Evolutionary conservation across 92 coral and sea anemone genomes (phyloP).

Genomic region (Zoanthus gigantus): DNA sequence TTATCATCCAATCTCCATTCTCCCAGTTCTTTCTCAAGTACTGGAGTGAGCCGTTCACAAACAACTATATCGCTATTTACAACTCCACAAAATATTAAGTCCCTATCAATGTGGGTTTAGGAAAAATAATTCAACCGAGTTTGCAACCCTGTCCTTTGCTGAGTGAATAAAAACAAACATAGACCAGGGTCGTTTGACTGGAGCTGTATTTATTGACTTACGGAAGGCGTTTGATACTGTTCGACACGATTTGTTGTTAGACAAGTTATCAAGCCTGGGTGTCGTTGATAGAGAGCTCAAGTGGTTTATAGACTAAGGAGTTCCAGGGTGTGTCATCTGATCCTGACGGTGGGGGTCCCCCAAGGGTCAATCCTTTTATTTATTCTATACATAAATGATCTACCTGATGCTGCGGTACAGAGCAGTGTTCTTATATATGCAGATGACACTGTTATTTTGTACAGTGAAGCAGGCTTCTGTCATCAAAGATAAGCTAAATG

Average conservation of each 20-base stretch:
- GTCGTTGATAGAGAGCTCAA: conserved; percentile 35
- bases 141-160: conserved; percentile 49
- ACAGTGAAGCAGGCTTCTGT: conserved; percentile 51
- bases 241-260: conserved; percentile 25
- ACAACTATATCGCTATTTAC: conserved; percentile 11
- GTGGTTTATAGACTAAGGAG: conserved; percentile 52
- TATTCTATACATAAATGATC: conserved; percentile 47
- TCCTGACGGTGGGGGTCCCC: conserved; percentile 37
- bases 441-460: conserved; percentile 57
- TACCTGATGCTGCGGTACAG: conserved; percentile 49
- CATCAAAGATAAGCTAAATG: conserved; percentile 53
- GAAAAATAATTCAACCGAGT: conserved; percentile 37
- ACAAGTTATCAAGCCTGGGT: conserved; percentile 45
- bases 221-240: conserved; percentile 51
- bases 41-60: background rate
- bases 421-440: conserved; percentile 62
- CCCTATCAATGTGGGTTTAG: conserved; percentile 4
- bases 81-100: conserved; percentile 2
- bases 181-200: conserved; percentile 31
- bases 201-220: conserved; percentile 37
- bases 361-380: conserved; percentile 50
- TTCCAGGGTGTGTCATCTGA: conserved; percentile 47
- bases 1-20: conserved; percentile 17
- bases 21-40: background rate
- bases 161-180: conserved; percentile 26